Base-by-base conservation (phyloP, 2,113 vertebrate species). In the Dipodomys merriami region DNA sequence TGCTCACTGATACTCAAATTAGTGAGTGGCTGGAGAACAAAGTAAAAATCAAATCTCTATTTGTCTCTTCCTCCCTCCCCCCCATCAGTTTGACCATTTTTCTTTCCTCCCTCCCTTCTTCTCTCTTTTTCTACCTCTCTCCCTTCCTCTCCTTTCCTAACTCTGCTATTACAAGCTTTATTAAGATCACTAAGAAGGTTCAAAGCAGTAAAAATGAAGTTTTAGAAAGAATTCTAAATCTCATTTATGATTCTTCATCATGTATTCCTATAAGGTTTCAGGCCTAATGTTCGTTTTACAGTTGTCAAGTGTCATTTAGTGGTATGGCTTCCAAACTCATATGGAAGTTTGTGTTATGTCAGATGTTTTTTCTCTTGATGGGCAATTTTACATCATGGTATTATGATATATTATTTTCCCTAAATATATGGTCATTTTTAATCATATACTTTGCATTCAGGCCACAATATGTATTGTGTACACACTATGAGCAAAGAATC, bases 1-100 rank as follows among this genome's bases (percentile, higher is more conserved):
- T 89, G 77, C 46, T 89, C 46, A 82, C 89, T 94, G 84, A 93
- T 91, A 86, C 22, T 18, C 68, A 83, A 65, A 39, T 82, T 33
- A 89, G 64, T 72, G 23, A 82, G 49, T 72, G 19, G 39, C 20
- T 73, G 35, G 46, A 46, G 25, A 71, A 79, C 13, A 39, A 57
- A 60, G 77, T 83, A 68, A 90, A 93, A 88, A 79, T 86, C 23
- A 87, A 49, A 46, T 81, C 46, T 25, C 1, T 81, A 6, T 35
- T 16, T 79, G 1, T 60, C 2, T 90, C 10, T 79, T 2, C 35
- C 6, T 82, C 39, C 49, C 49, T 49, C 2, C 12, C 49, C 49
- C 12, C 12, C 49, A 49, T 49, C 49, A 1, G 9, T 49, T 49
- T 49, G 9, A 49, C 11, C 18, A 20, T 83, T 29, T 35, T 0